Conservation (phyloP, 2,797 vertebrate genomes). For the Lepilemur ruficaudatus region DNA sequence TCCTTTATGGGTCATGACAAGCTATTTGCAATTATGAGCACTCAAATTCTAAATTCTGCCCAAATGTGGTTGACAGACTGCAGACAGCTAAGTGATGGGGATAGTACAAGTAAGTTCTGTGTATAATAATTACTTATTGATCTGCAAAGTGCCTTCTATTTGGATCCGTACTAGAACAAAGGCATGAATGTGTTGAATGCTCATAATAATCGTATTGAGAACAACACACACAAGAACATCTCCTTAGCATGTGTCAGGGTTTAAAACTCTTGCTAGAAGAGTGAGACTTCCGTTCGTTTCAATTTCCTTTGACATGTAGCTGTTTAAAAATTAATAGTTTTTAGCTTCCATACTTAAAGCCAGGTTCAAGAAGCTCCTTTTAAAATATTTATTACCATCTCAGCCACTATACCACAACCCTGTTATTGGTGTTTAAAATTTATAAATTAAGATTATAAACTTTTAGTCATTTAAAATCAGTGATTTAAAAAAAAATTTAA, state of each 20-base stretch:
- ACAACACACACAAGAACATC: background rate
- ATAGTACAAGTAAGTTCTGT: conserved; percentile 13
- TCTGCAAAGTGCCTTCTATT: conserved; percentile 42
- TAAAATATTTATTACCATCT: conserved; percentile 12
- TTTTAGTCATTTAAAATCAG: background rate
- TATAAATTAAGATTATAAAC: background rate
- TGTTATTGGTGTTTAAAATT: background rate
- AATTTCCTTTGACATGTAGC: background rate
- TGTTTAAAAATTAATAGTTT: conserved; percentile 24
- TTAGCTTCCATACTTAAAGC: background rate
- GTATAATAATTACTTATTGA: conserved; percentile 69
- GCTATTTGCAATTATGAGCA: conserved; percentile 38
- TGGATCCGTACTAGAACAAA: conserved; percentile 29
- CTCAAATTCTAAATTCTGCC: conserved; percentile 13
- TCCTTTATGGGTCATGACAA: conserved; percentile 38
- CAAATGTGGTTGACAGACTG: conserved; percentile 44
- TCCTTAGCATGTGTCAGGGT: background rate
- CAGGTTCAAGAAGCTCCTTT: background rate
- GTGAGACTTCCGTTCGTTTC: background rate
- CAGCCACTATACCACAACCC: background rate
- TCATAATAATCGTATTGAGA: background rate
- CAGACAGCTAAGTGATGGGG: background rate
- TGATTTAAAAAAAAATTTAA: background rate
- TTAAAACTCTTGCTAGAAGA: background rate
- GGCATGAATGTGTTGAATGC: background rate